Evolutionary conservation across 2,113 vertebrate species (phyloP).

Genomic region (Propithecus coquereli): DNA sequence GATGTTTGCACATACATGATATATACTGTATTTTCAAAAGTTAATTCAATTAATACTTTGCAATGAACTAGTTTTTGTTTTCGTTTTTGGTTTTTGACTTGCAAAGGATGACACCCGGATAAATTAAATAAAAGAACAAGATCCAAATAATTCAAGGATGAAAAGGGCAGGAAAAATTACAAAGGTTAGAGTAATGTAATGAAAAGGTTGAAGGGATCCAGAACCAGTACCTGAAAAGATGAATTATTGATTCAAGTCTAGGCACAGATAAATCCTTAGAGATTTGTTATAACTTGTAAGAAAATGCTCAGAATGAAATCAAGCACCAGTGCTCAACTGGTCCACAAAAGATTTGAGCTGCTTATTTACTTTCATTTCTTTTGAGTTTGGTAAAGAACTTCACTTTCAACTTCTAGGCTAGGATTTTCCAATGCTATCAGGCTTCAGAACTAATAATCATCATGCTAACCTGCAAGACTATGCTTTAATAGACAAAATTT

Average conservation of each 20-base stretch:
- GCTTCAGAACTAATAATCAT: conserved; percentile 39
- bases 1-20: background rate
- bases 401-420: conserved; percentile 34
- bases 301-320: conserved; percentile 51
- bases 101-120: conserved; percentile 20
- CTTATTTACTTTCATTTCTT: conserved; percentile 56
- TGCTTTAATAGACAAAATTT: background rate
- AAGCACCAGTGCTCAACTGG: conserved; percentile 15
- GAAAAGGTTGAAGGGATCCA: conserved; percentile 45
- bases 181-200: conserved; percentile 57
- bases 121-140: conserved; percentile 45
- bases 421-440: conserved; percentile 20
- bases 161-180: conserved; percentile 54
- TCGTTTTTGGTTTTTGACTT: background rate
- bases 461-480: background rate
- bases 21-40: conserved; percentile 5
- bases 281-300: conserved; percentile 44
- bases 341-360: conserved; percentile 43
- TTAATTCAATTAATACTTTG: conserved; percentile 31
- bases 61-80: conserved; percentile 1
- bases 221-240: conserved; percentile 46
- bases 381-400: conserved; percentile 56
- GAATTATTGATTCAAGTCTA: conserved; percentile 55
- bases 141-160: conserved; percentile 43
- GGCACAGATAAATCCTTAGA: conserved; percentile 44